Evolutionary conservation across 2,888 invertebrate genomes (phyloP), one percentile per base, ranked within the genome.

Genomic region (Brachylomia viminalis): DNA sequence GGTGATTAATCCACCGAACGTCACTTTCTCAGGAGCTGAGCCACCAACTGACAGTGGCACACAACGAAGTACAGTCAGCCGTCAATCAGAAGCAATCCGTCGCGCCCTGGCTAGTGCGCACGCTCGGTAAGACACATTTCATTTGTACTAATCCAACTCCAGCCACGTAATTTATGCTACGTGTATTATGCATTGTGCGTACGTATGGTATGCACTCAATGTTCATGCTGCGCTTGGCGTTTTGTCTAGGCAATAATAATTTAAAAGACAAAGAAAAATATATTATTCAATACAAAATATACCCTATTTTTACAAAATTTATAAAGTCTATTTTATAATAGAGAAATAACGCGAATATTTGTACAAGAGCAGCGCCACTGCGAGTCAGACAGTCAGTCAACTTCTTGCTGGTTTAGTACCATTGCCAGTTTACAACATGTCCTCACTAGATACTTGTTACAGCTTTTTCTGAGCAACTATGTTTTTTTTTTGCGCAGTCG

Each of bases 71-170:
- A 59, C 96, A 96, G 79, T 77, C 95, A 0, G 93, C 94, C 0
- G 93, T 96, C 69, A 95, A 93, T 68, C 96, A 95, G 87, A 96
- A 95, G 74, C 95, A 96, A 70, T 89, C 96, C 0, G 99, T 99
- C 98, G 98, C 99, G 45, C 98, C 98, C 0, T 99, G 99, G 99
- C 97, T 99, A 72, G 98, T 99, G 84, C 99, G 99, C 95, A 99
- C 99, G 0, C 97, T 99, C 49, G 96, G 97, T 96, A 90, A 97
- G 97, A 0, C 42, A 49, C 33, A 47, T 30, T 30, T 13, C 0
- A 70, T 49, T 62, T 23, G 0, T 23, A 76, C n/a, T 13, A 30
- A 15, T 45, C 7, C n/a, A 1, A 13, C 20, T 64, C 27, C 20
- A 45, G 62, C 2, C 13, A 45, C 38, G n/a, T 10, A 62, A 38